Percentiles rank a stretch among this genome's conserved stretches.
phyloP scores from a whole-genome alignment of 2,797 vertebrate genomes.

The Nyctibius grandis region DNA sequence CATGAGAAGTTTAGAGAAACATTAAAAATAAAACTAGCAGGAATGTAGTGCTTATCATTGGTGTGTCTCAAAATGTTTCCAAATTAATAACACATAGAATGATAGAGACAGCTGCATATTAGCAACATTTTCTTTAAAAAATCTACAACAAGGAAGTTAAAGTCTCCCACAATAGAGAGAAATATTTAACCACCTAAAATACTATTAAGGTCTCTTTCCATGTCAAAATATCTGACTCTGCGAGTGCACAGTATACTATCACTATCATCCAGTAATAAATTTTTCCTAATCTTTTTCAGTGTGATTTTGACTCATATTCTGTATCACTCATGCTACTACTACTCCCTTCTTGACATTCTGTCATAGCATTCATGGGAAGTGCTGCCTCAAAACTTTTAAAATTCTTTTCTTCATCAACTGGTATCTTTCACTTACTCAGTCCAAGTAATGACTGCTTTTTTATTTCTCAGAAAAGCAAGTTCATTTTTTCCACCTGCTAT shows the following conservation, averaged over 20 bases:
- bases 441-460: not conserved
- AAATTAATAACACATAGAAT: not conserved
- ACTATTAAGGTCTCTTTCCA: not conserved
- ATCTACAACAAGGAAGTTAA: not conserved
- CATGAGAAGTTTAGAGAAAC: not conserved
- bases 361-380: not conserved
- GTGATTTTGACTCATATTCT: not conserved
- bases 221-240: not conserved
- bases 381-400: not conserved
- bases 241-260: not conserved
- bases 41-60: not conserved
- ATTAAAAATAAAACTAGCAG: not conserved
- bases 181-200: not conserved
- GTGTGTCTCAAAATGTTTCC: not conserved
- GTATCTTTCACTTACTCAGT: not conserved
- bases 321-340: not conserved
- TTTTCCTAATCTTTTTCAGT: not conserved
- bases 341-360: not conserved
- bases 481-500: not conserved
- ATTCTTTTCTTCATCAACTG: not conserved
- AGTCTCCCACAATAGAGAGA: not conserved
- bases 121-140: not conserved
- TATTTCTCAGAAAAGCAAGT: not conserved
- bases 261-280: not conserved
- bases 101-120: not conserved